phyloP scores from a whole-genome alignment of 2,113 vertebrate genomes.

The Erpornis zantholeuca region DNA sequence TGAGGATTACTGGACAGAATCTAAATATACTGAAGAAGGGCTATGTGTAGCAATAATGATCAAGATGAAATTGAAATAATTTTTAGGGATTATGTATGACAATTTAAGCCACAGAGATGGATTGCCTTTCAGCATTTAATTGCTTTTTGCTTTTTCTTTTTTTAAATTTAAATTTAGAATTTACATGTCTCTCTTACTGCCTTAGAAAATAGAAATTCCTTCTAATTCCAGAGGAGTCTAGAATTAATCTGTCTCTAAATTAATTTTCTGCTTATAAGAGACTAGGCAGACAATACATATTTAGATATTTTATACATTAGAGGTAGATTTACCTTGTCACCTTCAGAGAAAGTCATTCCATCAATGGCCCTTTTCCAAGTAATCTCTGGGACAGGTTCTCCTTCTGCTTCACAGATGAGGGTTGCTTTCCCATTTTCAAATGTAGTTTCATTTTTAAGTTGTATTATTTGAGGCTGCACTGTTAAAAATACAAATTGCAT shows the following conservation, averaged over 20 bases:
- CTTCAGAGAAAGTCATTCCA: conserved; percentile 86
- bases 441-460: conserved; percentile 92
- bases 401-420: conserved; percentile 92
- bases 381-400: conserved; percentile 92
- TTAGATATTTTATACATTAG: conserved; percentile 16
- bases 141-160: not conserved
- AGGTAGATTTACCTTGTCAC: conserved; percentile 84
- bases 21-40: not conserved
- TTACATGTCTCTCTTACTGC: not conserved
- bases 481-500: conserved; percentile 76
- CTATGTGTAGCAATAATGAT: not conserved
- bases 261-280: not conserved
- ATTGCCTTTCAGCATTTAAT: not conserved
- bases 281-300: not conserved
- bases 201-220: not conserved
- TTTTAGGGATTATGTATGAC: not conserved
- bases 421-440: conserved; percentile 90
- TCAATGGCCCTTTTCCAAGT: conserved; percentile 92
- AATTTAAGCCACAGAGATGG: not conserved
- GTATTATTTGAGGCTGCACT: conserved; percentile 98
- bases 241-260: not conserved
- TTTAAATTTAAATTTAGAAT: not conserved
- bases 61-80: not conserved
- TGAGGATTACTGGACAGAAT: not conserved
- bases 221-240: not conserved